Evolutionary conservation across 2,113 vertebrate species (phyloP).

Genomic region (Ascaphus truei): DNA sequence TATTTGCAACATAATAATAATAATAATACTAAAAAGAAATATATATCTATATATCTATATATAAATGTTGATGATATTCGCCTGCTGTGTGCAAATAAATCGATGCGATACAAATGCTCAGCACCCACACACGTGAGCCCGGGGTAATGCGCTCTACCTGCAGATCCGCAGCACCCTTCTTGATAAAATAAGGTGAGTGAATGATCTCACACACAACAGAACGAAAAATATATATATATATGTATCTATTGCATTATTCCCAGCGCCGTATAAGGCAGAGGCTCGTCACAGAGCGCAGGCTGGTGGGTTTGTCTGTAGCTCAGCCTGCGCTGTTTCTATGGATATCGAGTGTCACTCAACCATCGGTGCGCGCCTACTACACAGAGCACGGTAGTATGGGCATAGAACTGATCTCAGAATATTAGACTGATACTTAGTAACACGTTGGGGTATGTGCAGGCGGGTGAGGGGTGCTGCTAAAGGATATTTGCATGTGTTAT

Average conservation of each 20-base stretch:
- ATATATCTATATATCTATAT: no score
- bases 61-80: neutral
- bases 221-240: neutral
- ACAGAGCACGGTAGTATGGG: slow-evolving; percentile 10
- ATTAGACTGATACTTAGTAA: no score
- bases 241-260: slow-evolving; percentile 9
- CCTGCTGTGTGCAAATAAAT: neutral
- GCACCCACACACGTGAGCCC: slow-evolving; percentile 11
- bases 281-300: slow-evolving; percentile 1
- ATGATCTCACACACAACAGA: slow-evolving; percentile 8
- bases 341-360: slow-evolving; percentile 29
- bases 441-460: no score
- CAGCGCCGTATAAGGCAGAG: slow-evolving; percentile 9
- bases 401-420: no score
- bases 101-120: neutral
- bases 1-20: neutral
- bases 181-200: neutral
- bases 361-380: neutral
- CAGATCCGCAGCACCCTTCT: slow-evolving; percentile 15
- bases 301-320: neutral
- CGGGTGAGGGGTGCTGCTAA: no score
- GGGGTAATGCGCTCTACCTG: neutral
- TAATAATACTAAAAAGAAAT: no score
- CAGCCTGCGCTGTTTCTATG: slow-evolving; percentile 32
- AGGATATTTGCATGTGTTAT: no score